phyloP scores from a whole-genome alignment of 1,140 invertebrate species.

The Geopemphigus sp. region DNA sequence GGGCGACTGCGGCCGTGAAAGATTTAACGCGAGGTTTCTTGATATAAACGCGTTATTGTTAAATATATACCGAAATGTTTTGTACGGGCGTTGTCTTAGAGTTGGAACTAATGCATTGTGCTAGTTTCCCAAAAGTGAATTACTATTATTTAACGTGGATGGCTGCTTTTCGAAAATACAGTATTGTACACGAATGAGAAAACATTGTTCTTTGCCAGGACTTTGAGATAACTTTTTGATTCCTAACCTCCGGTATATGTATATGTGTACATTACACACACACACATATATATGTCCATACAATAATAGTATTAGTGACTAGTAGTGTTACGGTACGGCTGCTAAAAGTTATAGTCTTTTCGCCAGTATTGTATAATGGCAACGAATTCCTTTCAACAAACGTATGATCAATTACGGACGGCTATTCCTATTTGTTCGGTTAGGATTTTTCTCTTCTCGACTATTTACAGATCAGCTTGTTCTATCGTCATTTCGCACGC shows the following conservation, averaged over 20 bases:
- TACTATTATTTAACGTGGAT: not conserved
- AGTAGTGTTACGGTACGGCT: not conserved
- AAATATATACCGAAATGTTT: not conserved
- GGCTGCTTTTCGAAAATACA: not conserved
- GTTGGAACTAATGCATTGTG: not conserved
- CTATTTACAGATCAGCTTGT: not conserved
- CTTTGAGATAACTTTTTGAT: slow-evolving; percentile 30
- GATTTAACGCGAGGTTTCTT: not conserved
- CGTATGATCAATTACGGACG: slow-evolving; percentile 7
- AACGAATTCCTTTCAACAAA: not conserved
- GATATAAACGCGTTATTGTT: not conserved
- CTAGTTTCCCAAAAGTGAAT: not conserved
- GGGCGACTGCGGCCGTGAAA: no score
- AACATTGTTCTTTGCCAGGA: slow-evolving; percentile 31
- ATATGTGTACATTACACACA: no score
- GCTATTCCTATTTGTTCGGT: not conserved
- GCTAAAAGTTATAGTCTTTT: not conserved
- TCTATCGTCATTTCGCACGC: not conserved
- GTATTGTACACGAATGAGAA: slow-evolving; percentile 4
- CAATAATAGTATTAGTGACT: no score
- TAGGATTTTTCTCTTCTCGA: not conserved
- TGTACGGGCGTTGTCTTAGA: not conserved
- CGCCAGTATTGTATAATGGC: not conserved
- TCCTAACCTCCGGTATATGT: not conserved
- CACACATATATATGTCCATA: no score